Base-by-base conservation (phyloP, 2,797 vertebrate genomes). In the Gallirallus australis region DNA sequence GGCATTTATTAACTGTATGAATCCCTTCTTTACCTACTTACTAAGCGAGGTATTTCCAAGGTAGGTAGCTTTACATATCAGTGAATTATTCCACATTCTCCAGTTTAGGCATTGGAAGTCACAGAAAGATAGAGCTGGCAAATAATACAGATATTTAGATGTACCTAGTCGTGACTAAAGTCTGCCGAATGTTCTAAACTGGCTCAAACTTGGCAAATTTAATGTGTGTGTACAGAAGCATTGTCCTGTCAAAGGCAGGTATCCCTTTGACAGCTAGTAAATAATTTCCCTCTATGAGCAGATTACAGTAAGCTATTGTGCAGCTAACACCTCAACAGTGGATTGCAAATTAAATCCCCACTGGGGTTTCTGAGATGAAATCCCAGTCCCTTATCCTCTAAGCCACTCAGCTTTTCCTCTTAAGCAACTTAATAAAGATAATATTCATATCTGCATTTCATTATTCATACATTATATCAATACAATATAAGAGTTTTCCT, bases 331-430 rank as follows among this genome's bases (percentile, higher is more conserved):
- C 53, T 96, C 61, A 86, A 28, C 15, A 28, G 66, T 54, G 42
- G 52, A 71, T 92, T 95, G 78, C 91, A 94, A 94, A 94, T 96
- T 86, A 91, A 96, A 90, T 81, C 79, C 92, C 69, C 89, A 28
- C 56, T 66, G 89, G 73, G 53, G 65, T 73, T 94, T 95, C 73
- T 76, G 20, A 86, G 80, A 84, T 86, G 59, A 96, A 96, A 90
- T 86, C 68, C 66, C n/a, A 31, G 52, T 21, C 56, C 66, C 92
- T 96, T 89, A 79, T 84, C 72, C 82, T 80, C 53, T 66, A 72
- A 96, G 48, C 63, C 63, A 84, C 86, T 94, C 91, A 76, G 73
- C 28, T 47, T 83, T 90, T 75, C 68, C 39, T 95, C 79, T 90
- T 81, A 73, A 87, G 88, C 81, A 92, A 61, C 68, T 94, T 93